Conservation (phyloP, 2,888 invertebrate species). For the Leptinotarsa rubiginosa region DNA sequence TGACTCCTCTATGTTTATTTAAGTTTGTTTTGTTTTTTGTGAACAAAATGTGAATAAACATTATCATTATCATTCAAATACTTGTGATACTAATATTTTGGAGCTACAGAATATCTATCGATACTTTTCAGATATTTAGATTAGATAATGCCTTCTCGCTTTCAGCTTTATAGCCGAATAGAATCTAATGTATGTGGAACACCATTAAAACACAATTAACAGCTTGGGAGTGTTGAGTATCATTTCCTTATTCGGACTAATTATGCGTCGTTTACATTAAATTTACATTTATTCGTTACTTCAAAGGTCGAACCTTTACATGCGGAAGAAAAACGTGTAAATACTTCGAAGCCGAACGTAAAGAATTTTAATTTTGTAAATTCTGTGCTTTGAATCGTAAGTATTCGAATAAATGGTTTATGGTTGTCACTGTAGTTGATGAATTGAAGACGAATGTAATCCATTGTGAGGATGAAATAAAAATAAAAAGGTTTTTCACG, state of each 20-base stretch:
- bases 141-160: background rate
- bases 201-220: slow-evolving; percentile 46
- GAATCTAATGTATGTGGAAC: slow-evolving; percentile 34
- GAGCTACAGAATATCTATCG: background rate
- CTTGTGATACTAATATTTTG: background rate
- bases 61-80: too few relatives aligned
- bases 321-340: slow-evolving; percentile 49
- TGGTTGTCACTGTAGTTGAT: slow-evolving; percentile 10
- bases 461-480: slow-evolving; percentile 12
- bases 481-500: slow-evolving; percentile 12
- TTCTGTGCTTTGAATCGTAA: slow-evolving; percentile 32
- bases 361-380: slow-evolving; percentile 48
- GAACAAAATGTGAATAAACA: too few relatives aligned
- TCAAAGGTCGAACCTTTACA: slow-evolving; percentile 39
- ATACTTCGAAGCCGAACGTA: slow-evolving; percentile 44
- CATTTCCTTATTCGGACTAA: slow-evolving; percentile 43
- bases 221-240: slow-evolving; percentile 46
- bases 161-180: slow-evolving; percentile 11
- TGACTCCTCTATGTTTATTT: too few relatives aligned
- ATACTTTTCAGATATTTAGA: background rate
- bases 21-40: too few relatives aligned
- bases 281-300: slow-evolving; percentile 46
- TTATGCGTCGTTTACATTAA: slow-evolving; percentile 45
- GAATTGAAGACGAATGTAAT: slow-evolving; percentile 8
- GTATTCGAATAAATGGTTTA: slow-evolving; percentile 25